Conservation (phyloP, 2,113 vertebrate species). For the Thamnophis sirtalis region DNA sequence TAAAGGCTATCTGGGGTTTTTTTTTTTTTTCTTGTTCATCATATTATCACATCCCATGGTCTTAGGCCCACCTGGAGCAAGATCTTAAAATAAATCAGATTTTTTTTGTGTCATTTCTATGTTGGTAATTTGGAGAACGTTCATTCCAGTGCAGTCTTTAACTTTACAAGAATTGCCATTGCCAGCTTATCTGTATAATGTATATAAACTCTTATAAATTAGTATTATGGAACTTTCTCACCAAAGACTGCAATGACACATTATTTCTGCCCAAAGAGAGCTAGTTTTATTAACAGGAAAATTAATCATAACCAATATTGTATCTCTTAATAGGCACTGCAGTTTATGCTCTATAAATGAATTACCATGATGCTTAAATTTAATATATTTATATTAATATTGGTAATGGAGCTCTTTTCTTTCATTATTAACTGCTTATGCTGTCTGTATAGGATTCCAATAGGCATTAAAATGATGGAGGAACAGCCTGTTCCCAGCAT, state of each 20-base stretch:
- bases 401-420: neutral
- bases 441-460: neutral
- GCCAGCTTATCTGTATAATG: neutral
- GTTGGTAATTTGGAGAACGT: neutral
- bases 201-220: neutral
- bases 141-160: neutral
- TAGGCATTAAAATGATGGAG: neutral
- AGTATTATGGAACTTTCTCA: neutral
- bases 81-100: neutral
- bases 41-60: neutral
- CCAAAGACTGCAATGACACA: neutral
- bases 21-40: neutral
- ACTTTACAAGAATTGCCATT: neutral
- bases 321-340: neutral
- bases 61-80: neutral
- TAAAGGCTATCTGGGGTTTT: neutral
- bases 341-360: neutral
- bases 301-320: neutral
- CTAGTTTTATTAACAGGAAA: neutral
- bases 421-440: neutral
- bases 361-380: neutral
- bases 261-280: neutral
- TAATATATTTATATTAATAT: neutral
- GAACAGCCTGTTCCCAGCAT: neutral
- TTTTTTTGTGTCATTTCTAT: neutral